Percentiles rank a stretch among this genome's conserved stretches.
These are phyloP conservation scores for Rhyacophila evoluta DNA, from an alignment of 2,888 invertebrate species.

Conservation along the genomic window DNA sequence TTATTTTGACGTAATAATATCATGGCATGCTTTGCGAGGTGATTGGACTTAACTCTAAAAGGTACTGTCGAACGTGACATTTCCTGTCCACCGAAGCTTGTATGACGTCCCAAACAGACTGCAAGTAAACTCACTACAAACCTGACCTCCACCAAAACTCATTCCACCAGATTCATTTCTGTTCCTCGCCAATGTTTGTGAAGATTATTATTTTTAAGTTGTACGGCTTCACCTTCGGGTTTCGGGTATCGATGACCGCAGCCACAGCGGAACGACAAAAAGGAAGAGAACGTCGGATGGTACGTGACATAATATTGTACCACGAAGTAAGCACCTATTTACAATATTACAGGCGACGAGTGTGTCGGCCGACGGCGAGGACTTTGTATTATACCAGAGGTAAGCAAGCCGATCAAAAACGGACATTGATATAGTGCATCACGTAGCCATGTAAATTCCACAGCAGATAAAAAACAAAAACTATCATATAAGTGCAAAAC, in stretches of 20 bases:
- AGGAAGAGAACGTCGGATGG: neutral
- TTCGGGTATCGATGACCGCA: constrained; percentile 21
- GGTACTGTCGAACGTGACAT: constrained; percentile 42
- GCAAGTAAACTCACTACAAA: neutral
- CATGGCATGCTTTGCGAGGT: neutral
- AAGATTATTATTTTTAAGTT: neutral
- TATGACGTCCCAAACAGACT: neutral
- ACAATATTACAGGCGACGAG: too few relatives aligned
- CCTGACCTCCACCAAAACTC: too few relatives aligned
- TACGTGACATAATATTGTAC: neutral
- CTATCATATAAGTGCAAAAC: too few relatives aligned
- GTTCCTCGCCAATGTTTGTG: too few relatives aligned
- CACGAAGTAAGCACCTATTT: neutral
- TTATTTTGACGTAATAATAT: neutral
- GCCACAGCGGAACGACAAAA: neutral
- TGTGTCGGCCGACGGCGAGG: too few relatives aligned
- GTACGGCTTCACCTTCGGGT: neutral
- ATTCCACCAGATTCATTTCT: too few relatives aligned
- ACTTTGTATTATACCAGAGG: too few relatives aligned
- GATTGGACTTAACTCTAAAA: constrained; percentile 37
- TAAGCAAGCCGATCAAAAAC: too few relatives aligned
- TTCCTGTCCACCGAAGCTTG: constrained; percentile 35
- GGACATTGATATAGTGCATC: too few relatives aligned
- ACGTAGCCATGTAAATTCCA: too few relatives aligned
- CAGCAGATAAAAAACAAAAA: too few relatives aligned